Percentiles rank a stretch among this genome's conserved stretches.
These are phyloP conservation scores for Xenus cinereus DNA, from an alignment of 2,113 vertebrate species.

Conservation along the genomic window DNA sequence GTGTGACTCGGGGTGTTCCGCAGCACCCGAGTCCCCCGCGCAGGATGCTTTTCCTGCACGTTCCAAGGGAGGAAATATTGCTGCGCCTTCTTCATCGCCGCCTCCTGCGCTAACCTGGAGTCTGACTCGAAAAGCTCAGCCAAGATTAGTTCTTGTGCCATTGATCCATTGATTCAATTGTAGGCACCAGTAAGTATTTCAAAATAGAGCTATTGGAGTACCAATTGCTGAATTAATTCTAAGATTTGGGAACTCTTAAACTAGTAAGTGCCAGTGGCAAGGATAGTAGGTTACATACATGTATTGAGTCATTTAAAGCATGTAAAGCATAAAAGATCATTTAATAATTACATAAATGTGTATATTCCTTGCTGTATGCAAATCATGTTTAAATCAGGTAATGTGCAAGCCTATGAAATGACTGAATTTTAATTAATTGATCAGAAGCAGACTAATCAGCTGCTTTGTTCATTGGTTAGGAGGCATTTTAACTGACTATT, in stretches of 20 bases:
- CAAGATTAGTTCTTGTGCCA: not conserved
- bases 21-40: not conserved
- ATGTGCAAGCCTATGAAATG: not conserved
- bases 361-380: not conserved
- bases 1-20: not conserved
- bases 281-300: not conserved
- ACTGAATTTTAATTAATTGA: not conserved
- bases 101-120: not conserved
- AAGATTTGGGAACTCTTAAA: not conserved
- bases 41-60: not conserved
- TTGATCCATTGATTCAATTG: not conserved
- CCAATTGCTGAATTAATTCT: not conserved
- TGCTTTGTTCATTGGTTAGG: not conserved
- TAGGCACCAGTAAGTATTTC: not conserved
- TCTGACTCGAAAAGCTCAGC: not conserved
- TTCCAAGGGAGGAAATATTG: not conserved
- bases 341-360: not conserved
- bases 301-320: not conserved
- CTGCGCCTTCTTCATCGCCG: not conserved
- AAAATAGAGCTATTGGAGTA: not conserved
- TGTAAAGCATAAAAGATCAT: not conserved
- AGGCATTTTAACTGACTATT: slow-evolving; percentile 21
- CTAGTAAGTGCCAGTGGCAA: not conserved
- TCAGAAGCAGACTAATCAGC: not conserved
- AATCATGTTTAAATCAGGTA: not conserved